These are phyloP conservation scores for Scophthalmus maximus DNA, from an alignment of 2,113 vertebrate species.

Conservation along the genomic window DNA sequence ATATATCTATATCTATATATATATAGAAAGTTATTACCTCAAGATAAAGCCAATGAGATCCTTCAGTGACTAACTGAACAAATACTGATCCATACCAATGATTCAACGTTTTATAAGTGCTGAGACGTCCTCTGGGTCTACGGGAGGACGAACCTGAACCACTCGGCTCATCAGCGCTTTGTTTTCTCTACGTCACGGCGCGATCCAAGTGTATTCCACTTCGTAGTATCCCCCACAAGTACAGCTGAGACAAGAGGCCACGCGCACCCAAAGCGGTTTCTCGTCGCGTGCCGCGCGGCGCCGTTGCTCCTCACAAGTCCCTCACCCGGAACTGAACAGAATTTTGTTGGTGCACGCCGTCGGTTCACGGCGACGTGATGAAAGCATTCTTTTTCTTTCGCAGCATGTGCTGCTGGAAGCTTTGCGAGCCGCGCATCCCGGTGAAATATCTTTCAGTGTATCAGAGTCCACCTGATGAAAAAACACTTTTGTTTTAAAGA, in stretches of 20 bases:
- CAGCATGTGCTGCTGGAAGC: conserved; percentile 17
- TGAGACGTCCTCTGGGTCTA: too few species aligned
- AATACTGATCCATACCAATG: too few species aligned
- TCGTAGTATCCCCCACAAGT: conserved; percentile 27
- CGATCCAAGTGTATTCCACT: conserved; percentile 8
- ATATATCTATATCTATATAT: too few species aligned
- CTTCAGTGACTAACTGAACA: too few species aligned
- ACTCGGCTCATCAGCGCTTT: too few species aligned
- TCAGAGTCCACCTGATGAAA: conserved; percentile 59
- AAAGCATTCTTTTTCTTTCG: conserved; percentile 23
- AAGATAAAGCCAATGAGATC: too few species aligned
- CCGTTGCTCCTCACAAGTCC: neutral
- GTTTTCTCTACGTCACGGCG: too few species aligned
- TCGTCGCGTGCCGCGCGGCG: neutral
- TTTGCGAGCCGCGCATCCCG: conserved; percentile 8
- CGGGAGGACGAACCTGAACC: too few species aligned
- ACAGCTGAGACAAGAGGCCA: neutral
- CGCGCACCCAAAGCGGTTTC: conserved; percentile 3
- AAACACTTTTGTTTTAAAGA: conserved; percentile 51
- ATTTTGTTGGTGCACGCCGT: neutral
- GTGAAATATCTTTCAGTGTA: conserved; percentile 45
- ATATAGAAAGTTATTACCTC: too few species aligned
- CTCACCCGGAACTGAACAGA: neutral
- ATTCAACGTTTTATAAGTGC: too few species aligned
- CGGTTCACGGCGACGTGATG: conserved; percentile 40